Conservation (phyloP, 92 coral and sea anemone species). For the Pocillopora meandrina region DNA sequence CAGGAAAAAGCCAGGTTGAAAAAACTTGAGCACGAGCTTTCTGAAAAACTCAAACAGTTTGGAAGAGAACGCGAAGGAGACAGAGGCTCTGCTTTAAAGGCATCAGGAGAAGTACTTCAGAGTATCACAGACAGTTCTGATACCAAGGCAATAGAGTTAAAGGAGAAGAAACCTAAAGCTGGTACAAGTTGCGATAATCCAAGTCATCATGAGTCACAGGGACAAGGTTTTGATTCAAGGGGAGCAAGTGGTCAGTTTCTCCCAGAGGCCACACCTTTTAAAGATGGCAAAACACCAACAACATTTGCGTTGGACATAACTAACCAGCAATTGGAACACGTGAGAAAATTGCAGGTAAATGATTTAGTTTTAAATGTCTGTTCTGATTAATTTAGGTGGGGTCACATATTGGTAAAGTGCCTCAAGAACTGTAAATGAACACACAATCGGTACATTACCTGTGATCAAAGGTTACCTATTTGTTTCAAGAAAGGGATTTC, state of each 20-base stretch:
- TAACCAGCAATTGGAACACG: constrained; percentile 23
- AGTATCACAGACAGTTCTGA: background rate
- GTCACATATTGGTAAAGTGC: too few relatives aligned
- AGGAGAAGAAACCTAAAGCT: background rate
- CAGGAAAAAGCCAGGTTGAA: constrained; percentile 85
- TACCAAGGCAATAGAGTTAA: background rate
- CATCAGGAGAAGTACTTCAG: background rate
- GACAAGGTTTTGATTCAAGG: constrained; percentile 4
- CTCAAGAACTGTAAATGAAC: too few relatives aligned
- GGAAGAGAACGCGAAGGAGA: constrained; percentile 34
- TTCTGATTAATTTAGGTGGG: background rate
- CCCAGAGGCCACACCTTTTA: background rate
- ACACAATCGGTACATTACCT: too few relatives aligned
- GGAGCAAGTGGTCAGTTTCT: background rate
- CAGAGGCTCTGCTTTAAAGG: background rate
- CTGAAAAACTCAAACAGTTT: constrained; percentile 70
- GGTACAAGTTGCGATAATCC: background rate
- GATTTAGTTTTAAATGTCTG: background rate
- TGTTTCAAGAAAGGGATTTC: too few relatives aligned
- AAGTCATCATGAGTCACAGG: background rate
- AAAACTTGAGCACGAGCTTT: constrained; percentile 82
- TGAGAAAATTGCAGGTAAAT: constrained; percentile 34
- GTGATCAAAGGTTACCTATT: too few relatives aligned
- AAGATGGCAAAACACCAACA: background rate
- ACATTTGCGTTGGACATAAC: background rate